These are phyloP conservation scores for Planiliza haematocheilus DNA, from an alignment of 2,113 vertebrate species.

Conservation along the genomic window DNA sequence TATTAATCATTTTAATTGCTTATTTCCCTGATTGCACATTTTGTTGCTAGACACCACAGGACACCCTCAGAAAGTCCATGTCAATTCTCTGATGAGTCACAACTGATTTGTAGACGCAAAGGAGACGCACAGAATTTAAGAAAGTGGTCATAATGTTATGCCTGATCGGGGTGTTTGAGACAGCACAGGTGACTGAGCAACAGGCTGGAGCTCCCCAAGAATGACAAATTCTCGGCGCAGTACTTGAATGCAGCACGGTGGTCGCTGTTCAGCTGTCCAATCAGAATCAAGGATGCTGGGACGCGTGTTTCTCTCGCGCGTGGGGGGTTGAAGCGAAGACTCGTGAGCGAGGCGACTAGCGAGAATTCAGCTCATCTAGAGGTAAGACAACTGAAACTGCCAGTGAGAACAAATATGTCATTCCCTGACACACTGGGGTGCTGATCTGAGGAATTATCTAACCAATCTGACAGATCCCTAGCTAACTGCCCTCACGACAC, in stretches of 20 bases:
- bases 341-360: slow-evolving; percentile 64
- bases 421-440: too few species aligned
- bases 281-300: slow-evolving; percentile 33
- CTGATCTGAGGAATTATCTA: neutral
- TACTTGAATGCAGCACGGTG: slow-evolving; percentile 56
- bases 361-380: slow-evolving; percentile 44
- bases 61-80: too few species aligned
- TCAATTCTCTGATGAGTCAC: too few species aligned
- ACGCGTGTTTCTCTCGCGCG: slow-evolving; percentile 46
- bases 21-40: too few species aligned
- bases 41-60: too few species aligned
- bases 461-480: too few species aligned
- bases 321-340: slow-evolving; percentile 52
- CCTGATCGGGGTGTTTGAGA: too few species aligned
- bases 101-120: too few species aligned
- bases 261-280: slow-evolving; percentile 48
- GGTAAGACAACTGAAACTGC: slow-evolving; percentile 52
- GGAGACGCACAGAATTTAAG: too few species aligned
- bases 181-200: too few species aligned
- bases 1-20: too few species aligned
- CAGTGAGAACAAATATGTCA: neutral
- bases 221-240: neutral
- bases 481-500: neutral
- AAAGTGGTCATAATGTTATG: too few species aligned
- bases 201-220: neutral